Base-by-base conservation (phyloP, 92 coral and sea anemone genomes). In the Anthopleura xanthogrammica region DNA sequence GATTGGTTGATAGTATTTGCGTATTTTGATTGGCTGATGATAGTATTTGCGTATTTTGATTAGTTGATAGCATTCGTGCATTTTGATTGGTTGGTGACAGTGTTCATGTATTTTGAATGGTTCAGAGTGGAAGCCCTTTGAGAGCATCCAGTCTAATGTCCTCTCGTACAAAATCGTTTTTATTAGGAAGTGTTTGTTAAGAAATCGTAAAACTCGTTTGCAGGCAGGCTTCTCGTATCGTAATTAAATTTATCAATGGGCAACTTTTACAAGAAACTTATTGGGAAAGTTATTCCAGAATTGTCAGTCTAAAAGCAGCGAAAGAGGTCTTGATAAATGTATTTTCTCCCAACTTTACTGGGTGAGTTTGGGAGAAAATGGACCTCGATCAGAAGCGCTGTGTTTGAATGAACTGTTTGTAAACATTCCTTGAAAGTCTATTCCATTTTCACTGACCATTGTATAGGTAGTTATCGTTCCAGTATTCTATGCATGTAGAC, bases 401-500 rank as follows among this genome's bases (percentile, higher is more conserved):
- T 62, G 0, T 62, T 62, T n/a, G 12, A 62, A 19, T 23, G 70
- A 62, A 62, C 70, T 62, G 24, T n/a, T 62, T 62, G 70, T 23
- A 62, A 62, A 20, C 70, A n/a, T 62, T 62, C 70, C 70, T 62
- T 9, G 23, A 62, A 62, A 62, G 9, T 20, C 29, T 62, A 62
- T 62, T 23, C 12, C 70, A 62, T 62, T 62, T 62, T 62, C 70
- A 62, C 70, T 62, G 70, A 20, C 20, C 23, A 62, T 20, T 62
- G 58, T 54, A 54, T 54, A 54, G 13, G 14, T 62, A 62, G 70
- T 62, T 62, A 62, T 62, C 70, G 5, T 62, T 62, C 70, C 11
- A 62, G 29, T 62, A 62, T 62, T 62, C 70, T 62, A 62, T 62
- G 70, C 70, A 62, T 62, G 70, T 62, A 62, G 70, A 62, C 70